Evolutionary conservation across 2,797 vertebrate species (phyloP).

Genomic region (Rhadinocentrus ornatus): DNA sequence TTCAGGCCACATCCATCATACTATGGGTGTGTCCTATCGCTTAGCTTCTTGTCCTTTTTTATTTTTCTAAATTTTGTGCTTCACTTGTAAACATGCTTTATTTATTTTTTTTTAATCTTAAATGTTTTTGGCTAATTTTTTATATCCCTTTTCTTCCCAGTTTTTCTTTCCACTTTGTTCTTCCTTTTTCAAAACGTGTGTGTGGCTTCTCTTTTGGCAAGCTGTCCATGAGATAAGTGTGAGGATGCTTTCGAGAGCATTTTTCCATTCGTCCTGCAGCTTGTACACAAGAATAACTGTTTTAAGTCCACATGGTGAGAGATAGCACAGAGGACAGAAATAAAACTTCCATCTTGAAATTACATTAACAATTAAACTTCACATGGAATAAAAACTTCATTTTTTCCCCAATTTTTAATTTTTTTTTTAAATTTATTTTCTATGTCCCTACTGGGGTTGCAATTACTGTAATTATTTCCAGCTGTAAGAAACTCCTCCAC

Average conservation of each 20-base stretch:
- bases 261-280: conserved; percentile 6
- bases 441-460: conserved; percentile 6
- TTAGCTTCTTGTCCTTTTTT: conserved; percentile 10
- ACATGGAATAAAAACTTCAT: neutral
- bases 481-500: conserved; percentile 22
- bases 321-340: neutral
- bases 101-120: neutral
- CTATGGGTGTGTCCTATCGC: conserved; percentile 22
- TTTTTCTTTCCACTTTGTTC: conserved; percentile 3
- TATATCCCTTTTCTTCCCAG: neutral
- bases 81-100: conserved; percentile 1
- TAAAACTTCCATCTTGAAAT: neutral
- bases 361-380: too few species aligned
- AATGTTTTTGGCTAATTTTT: conserved; percentile 11
- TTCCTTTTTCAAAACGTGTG: conserved; percentile 18
- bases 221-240: conserved; percentile 50
- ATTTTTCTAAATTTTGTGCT: conserved; percentile 3
- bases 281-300: neutral
- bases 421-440: conserved; percentile 11
- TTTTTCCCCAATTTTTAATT: neutral
- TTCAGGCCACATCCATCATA: conserved; percentile 44
- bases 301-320: neutral
- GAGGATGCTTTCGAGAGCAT: conserved; percentile 47
- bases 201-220: conserved; percentile 50
- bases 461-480: conserved; percentile 30